Conservation (phyloP, 2,888 invertebrate genomes). For the Odontothrips loti region DNA sequence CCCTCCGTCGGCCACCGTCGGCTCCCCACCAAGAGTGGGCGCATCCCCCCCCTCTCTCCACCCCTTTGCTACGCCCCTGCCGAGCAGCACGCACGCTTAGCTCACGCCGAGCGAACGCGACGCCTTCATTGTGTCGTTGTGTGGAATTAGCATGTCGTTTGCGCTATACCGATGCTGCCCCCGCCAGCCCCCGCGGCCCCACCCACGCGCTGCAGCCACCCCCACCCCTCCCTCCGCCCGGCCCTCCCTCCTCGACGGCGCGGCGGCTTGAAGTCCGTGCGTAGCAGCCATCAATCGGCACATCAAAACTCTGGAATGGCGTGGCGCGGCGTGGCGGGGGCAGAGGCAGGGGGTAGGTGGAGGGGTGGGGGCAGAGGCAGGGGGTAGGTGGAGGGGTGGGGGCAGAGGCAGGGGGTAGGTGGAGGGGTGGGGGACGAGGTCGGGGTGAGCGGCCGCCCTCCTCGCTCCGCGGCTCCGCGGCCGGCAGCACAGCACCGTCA, state of each 20-base stretch:
- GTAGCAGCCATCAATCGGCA: slow-evolving; percentile 19
- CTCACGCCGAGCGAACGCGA: background rate
- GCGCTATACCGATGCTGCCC: background rate
- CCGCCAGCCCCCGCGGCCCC: background rate
- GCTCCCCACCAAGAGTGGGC: too few species aligned
- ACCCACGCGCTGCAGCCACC: background rate
- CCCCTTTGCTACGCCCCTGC: too few species aligned
- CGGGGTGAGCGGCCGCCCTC: too few species aligned
- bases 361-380: too few species aligned
- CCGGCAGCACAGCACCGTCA: background rate
- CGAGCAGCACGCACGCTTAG: background rate
- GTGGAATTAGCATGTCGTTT: slow-evolving; percentile 20
- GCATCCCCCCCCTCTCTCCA: too few species aligned
- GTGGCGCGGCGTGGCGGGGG: background rate
- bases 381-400: too few species aligned
- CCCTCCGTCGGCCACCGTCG: too few species aligned
- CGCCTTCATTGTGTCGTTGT: slow-evolving; percentile 10
- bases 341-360: too few species aligned
- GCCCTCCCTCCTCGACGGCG: background rate
- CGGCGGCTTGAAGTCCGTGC: background rate
- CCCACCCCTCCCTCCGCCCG: background rate
- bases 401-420: too few species aligned
- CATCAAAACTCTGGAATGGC: slow-evolving; percentile 19
- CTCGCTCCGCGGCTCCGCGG: background rate
- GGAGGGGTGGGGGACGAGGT: too few species aligned